A percentile compares a stretch with the other conserved stretches of the same genome.
phyloP scores from a whole-genome alignment of 2,113 vertebrate genomes.

The Calcarius ornatus region DNA sequence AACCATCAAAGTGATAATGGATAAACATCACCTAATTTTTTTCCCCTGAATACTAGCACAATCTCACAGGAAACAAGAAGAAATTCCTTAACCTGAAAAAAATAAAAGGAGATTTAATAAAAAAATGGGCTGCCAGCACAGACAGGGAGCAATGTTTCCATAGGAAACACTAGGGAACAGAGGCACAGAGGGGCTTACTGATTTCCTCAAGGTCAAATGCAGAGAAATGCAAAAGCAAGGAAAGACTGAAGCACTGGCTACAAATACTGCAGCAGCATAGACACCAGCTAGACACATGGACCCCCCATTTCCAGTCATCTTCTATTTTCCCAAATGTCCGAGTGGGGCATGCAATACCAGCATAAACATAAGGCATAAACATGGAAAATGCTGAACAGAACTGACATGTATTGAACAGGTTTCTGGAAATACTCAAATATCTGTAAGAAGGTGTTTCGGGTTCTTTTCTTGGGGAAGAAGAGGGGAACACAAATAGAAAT shows the following conservation, averaged over 20 bases:
- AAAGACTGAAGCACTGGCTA: neutral
- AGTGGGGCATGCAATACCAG: neutral
- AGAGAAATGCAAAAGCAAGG: neutral
- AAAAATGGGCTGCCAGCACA: neutral
- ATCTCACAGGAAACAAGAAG: neutral
- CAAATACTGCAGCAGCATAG: neutral
- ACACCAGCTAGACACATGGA: rapidly evolving
- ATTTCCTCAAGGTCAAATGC: neutral
- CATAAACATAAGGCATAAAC: neutral
- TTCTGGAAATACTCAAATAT: neutral
- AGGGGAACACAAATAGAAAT: neutral
- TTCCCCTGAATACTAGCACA: neutral
- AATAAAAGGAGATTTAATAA: neutral
- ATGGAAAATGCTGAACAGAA: neutral
- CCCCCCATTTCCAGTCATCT: neutral
- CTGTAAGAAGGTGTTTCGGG: rapidly evolving
- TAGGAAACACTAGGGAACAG: neutral
- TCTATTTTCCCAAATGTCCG: neutral
- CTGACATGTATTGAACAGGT: neutral
- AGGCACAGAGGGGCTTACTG: neutral
- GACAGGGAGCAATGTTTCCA: neutral
- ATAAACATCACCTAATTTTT: neutral
- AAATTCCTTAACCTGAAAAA: neutral
- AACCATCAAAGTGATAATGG: neutral
- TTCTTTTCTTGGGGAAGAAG: neutral